Conservation (phyloP, 1,140 invertebrate species). For the Orchesella cincta region DNA sequence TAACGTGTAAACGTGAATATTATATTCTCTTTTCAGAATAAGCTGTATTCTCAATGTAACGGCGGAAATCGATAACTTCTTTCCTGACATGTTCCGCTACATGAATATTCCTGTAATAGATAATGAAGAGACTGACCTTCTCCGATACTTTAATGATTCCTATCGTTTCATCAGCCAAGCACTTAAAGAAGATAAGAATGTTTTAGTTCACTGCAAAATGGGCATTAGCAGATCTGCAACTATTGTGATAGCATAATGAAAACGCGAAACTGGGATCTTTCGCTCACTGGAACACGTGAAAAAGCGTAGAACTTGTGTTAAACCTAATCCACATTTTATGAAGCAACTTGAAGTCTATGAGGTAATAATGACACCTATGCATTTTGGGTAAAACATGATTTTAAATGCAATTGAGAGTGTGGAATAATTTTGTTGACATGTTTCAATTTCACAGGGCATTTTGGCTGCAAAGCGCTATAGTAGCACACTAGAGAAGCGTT, state of each 20-base stretch:
- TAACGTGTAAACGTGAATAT: neutral
- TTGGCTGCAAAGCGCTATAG: conserved; percentile 94
- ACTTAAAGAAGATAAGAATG: conserved; percentile 83
- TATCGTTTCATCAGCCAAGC: conserved; percentile 95
- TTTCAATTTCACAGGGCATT: conserved; percentile 66
- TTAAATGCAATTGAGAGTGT: too few species aligned
- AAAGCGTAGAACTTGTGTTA: conserved; percentile 85
- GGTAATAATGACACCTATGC: too few species aligned
- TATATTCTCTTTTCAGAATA: conserved; percentile 68
- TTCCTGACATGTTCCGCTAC: conserved; percentile 94
- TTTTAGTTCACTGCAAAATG: conserved; percentile 98
- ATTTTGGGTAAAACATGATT: too few species aligned
- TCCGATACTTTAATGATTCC: conserved; percentile 96
- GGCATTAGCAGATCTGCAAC: conserved; percentile 97
- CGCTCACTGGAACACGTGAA: conserved; percentile 89
- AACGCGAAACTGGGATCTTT: conserved; percentile 89
- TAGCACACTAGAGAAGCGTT: conserved; percentile 80
- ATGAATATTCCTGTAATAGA: conserved; percentile 95
- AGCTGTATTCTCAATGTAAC: conserved; percentile 96
- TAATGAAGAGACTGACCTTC: conserved; percentile 90
- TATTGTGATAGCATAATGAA: conserved; percentile 99
- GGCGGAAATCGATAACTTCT: conserved; percentile 98
- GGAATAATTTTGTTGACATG: too few species aligned
- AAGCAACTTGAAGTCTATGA: conserved; percentile 93
- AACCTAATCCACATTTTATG: conserved; percentile 93